Conservation (phyloP, 2,113 vertebrate species). For the Periophthalmus modestus region DNA sequence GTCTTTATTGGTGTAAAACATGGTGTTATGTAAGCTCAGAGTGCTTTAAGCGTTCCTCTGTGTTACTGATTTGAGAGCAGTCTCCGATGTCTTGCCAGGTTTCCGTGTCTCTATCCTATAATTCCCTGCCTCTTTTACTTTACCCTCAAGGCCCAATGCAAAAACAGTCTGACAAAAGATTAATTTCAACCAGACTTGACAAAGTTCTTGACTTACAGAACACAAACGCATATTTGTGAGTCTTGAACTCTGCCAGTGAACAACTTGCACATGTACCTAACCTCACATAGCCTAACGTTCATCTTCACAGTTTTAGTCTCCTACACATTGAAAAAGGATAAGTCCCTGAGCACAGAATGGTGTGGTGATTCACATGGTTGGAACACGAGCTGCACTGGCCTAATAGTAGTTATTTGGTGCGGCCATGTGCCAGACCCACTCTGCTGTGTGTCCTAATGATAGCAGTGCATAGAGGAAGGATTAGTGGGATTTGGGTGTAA, state of each 20-base stretch:
- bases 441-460: slow-evolving; percentile 45
- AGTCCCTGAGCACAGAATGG: neutral
- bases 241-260: slow-evolving; percentile 59
- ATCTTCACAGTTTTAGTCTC: neutral
- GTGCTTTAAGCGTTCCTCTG: too few species aligned
- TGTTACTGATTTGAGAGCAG: too few species aligned
- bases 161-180: neutral
- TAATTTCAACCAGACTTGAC: neutral
- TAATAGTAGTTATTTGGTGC: slow-evolving; percentile 49
- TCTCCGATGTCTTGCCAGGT: too few species aligned
- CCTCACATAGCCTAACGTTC: neutral
- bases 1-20: too few species aligned
- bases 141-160: neutral
- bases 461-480: slow-evolving; percentile 50
- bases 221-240: slow-evolving; percentile 19
- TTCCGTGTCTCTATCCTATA: neutral
- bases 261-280: slow-evolving; percentile 38
- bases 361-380: slow-evolving; percentile 1
- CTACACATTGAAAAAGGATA: neutral
- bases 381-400: slow-evolving; percentile 19
- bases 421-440: slow-evolving; percentile 39
- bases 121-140: neutral
- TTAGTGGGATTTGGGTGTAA: slow-evolving; percentile 59
- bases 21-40: too few species aligned
- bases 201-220: neutral